phyloP scores from a whole-genome alignment of 2,888 invertebrate species.

The Macroteleia sp. region DNA sequence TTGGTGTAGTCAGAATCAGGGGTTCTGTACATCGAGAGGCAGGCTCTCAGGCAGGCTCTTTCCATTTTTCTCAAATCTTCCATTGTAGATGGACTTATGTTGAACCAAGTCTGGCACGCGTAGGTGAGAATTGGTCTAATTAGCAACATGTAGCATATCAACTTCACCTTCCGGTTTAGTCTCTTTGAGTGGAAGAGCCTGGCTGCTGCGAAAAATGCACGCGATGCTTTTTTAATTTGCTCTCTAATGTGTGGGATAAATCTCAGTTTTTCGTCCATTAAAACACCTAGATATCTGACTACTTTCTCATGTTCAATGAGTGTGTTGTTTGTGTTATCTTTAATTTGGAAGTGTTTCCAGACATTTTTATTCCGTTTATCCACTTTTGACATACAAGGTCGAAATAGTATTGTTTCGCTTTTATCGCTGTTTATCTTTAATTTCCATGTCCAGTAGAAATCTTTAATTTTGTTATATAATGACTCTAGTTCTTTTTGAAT shows the following conservation, averaged over 20 bases:
- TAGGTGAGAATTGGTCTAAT: too few relatives aligned
- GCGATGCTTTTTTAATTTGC: neutral
- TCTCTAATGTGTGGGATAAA: neutral
- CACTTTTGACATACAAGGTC: constrained; percentile 14
- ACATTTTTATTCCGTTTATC: neutral
- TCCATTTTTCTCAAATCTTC: neutral
- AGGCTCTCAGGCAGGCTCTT: neutral
- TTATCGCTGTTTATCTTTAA: constrained; percentile 35
- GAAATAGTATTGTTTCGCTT: constrained; percentile 56
- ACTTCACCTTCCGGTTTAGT: neutral
- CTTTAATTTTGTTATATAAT: constrained; percentile 9
- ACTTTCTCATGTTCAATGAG: neutral
- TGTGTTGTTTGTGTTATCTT: too few relatives aligned
- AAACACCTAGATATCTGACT: neutral
- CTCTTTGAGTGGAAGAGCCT: constrained; percentile 2
- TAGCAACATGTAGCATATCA: neutral
- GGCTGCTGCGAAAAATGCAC: neutral
- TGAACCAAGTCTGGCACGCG: neutral
- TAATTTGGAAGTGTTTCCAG: constrained; percentile 29
- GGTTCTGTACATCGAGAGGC: neutral
- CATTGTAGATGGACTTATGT: neutral
- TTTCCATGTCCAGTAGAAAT: constrained; percentile 32
- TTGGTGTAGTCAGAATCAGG: neutral
- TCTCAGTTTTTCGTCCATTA: neutral
- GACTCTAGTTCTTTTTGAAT: constrained; percentile 1